Evolutionary conservation across 2,113 vertebrate species (phyloP), one percentile per base, ranked within the genome.

Genomic region (Sarotherodon lohbergeri): DNA sequence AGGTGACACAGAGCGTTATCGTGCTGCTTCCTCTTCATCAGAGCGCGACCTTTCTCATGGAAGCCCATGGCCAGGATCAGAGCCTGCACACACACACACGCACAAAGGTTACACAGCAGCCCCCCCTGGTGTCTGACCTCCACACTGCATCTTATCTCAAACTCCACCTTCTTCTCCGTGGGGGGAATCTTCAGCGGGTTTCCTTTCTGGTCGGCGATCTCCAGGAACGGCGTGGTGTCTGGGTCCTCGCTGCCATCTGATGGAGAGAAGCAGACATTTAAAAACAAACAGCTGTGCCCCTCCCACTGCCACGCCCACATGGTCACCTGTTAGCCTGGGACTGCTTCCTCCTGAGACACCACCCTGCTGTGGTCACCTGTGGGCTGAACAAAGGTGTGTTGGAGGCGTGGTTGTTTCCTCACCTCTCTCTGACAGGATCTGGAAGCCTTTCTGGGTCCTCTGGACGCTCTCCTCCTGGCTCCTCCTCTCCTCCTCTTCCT

Each of bases 151-250:
- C 5, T 9, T 29, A 1, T 34, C 36, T 4, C 8, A 0, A 16
- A 27, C 68, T 27, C 68, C 68, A 98, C 98, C 93, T 98, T 99
- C 92, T 97, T 99, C 83, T 98, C 97, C 6, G 83, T 56, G 27
- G 94, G 91, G 2, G 98, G 98, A 84, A 99, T 98, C 78, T 92
- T 90, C 16, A 99, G 97, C 0, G 98, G 96, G 83, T 97, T 97
- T 90, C 98, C 98, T 52, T 96, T 99, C 94, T 99, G 98, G 96
- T 99, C 98, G 2, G 98, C 97, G 39, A 99, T 98, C 93, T 99
- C 98, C 76, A 99, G 93, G 84, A 98, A 98, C 0, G 98, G 98
- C 4, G 80, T 91, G 12, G 94, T 96, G 39, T 97, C 95, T 1
- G 97, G 90, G 90, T 98, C 98, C 5, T 97, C 96, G 81, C 92